Evolutionary conservation across 2,797 vertebrate genomes (phyloP), one percentile per base, ranked within the genome.

Genomic region (Sebastes oblongus): DNA sequence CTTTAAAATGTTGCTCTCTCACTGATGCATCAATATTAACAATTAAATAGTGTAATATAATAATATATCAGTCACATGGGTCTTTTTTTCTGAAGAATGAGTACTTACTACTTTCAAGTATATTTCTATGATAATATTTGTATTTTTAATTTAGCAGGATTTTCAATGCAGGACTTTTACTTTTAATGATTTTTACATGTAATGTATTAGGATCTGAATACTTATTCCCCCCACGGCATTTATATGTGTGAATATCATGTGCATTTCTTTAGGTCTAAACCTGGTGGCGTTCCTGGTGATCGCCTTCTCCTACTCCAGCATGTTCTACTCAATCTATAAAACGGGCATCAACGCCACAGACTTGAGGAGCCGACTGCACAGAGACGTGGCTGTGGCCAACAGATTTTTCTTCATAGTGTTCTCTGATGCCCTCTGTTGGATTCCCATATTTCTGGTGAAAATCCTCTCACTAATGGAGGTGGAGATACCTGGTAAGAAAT

Each of bases 401-500:
- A 77, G 78, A n/a, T 96, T 97, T 88, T 97, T 97, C 91, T 96
- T 96, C 87, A 96, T 95, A 4, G 96, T 97, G 93, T 96, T 97
- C 95, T 97, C 97, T 92, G 96, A 97, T 72, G 97, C 97, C 95
- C 97, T 97, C 96, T 97, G 96, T 95, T 99, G 98, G 97, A 97
- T 97, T 76, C 90, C 90, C 11, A 95, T 96, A 85, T 97, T 97
- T 91, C 75, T 97, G 39, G 92, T 95, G 81, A 96, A 97, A 92
- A 86, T 95, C n/a, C 92, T 97, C 29, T 95, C 94, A 3, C 93
- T 96, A 32, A 79, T 97, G 82, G 88, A 94, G 54, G 93, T 96
- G 75, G 95, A 97, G 91, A 97, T 96, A 78, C 95, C 95, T 88
- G 95, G 96, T 95, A 81, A 85, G 88, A 67, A 52, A 56, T 14